Base-by-base conservation (phyloP, 1,140 invertebrate species). In the Pseudachorutes palmiensis region DNA sequence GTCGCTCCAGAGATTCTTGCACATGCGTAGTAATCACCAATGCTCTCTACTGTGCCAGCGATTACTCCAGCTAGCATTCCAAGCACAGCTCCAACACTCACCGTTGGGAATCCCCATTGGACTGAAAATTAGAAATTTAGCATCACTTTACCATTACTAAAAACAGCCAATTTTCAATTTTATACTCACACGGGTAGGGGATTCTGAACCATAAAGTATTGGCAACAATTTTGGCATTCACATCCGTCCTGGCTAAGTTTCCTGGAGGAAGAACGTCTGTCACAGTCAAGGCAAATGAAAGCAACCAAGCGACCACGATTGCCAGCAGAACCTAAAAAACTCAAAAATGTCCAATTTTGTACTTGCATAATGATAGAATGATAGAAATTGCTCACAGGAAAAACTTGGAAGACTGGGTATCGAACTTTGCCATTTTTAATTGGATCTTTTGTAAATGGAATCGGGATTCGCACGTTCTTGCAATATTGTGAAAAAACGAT, bases 1-100 rank as follows among this genome's bases (percentile, higher is more conserved):
- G 76, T 74, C 31, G 76, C 78, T 22, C 65, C 84, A 63, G 88
- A 86, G 83, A 92, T 87, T 76, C 86, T 83, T 0, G 91, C 89
- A 1, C 88, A 89, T 5, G 90, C 91, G 33, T 89, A 89, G 78
- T 94, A 93, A 78, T 94, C 91, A 72, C 90, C 91, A 59, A 93
- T 84, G 0, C 89, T 91, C 78, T 94, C 91, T 2, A 93, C 86
- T 0, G 88, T 88, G 55, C 90, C 91, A 0, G 90, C 87, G 2
- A 94, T 74, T 1, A 92, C 87, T 0, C 88, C 91, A 2, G 89
- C 88, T 49, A 93, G 71, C 85, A 94, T 90, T 0, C 89, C 90
- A 22, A 92, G 77, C 3, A 90, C 88, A 1, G 87, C 87, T 0
- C 85, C 85, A 16, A 86, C 77, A 51, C 81, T 87, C 0, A 91